Evolutionary conservation across 2,797 vertebrate genomes (phyloP), one percentile per base, ranked within the genome.

Genomic region (Coccyzus lansbergi): DNA sequence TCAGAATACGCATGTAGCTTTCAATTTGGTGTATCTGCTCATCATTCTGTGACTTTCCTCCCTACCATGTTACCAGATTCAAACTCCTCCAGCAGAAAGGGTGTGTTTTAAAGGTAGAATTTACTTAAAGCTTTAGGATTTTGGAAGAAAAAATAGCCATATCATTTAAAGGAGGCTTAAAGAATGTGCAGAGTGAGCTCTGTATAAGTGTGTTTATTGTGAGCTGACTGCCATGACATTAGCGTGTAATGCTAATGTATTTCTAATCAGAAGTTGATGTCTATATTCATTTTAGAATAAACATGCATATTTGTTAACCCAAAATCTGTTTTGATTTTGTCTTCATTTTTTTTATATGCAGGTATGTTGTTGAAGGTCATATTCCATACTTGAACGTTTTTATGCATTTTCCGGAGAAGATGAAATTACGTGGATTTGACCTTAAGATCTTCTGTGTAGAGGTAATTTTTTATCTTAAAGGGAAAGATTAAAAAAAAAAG

Each of bases 321-420:
- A 10, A n/a, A 31, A 52, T 29, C 28, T 88, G 6, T 87, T 88
- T 92, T 93, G 4, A 83, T 68, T 78, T 88, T 6, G 2, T 75
- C 10, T 70, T 65, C 0, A 0, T 40, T 76, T 83, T 83, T 60
- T 77, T 84, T 53, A 77, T 52, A 80, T 65, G 28, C 83, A 98
- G 98, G 91, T 97, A 98, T 94, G 98, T 98, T 77, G 96, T 97
- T 91, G 97, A 98, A 91, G 97, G 92, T 29, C 97, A 97, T 72
- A 95, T 98, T 93, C 98, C 98, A 2, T 98, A 98, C 56, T 24
- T 98, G 83, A 98, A 98, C 71, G 85, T 97, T 75, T 97, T 97
- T 58, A 95, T 97, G 88, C 92, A 93, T 97, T 98, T 98, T 90
- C 98, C 98, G 0, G 98, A 98, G 83, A 96, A 97, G 86, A 98